phyloP scores from a whole-genome alignment of 2,113 vertebrate species.

The Myrmophylax atrothorax region DNA sequence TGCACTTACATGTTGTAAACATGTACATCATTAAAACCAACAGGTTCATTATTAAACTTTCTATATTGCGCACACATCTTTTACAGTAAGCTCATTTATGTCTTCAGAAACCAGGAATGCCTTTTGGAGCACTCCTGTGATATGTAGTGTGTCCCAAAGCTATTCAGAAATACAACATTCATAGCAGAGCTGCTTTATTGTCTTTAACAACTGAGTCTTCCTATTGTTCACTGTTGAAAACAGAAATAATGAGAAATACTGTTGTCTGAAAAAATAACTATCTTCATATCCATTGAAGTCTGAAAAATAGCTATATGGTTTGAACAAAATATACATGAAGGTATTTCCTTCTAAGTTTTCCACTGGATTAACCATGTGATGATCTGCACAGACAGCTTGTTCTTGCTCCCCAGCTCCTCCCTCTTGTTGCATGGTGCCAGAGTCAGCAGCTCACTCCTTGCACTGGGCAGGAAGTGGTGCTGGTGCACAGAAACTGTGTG shows the following conservation, averaged over 20 bases:
- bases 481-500: background rate
- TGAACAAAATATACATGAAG: background rate
- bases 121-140: background rate
- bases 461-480: fast-evolving
- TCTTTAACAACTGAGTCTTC: background rate
- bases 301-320: slow-evolving; percentile 26
- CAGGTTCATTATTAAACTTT: slow-evolving; percentile 20
- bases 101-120: background rate
- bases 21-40: slow-evolving; percentile 17
- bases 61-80: slow-evolving; percentile 15
- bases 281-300: background rate
- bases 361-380: background rate
- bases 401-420: background rate
- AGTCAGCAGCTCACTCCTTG: background rate
- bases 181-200: background rate
- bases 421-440: fast-evolving
- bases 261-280: slow-evolving; percentile 52
- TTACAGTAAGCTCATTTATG: slow-evolving; percentile 2
- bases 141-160: slow-evolving; percentile 21
- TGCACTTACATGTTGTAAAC: slow-evolving; percentile 43
- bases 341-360: background rate
- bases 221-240: slow-evolving; percentile 37
- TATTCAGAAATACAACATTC: slow-evolving; percentile 46
- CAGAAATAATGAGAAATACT: slow-evolving; percentile 41
- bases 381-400: background rate